These are phyloP conservation scores for Dicranocentrus wangi DNA, from an alignment of 2,888 invertebrate species.

Conservation along the genomic window DNA sequence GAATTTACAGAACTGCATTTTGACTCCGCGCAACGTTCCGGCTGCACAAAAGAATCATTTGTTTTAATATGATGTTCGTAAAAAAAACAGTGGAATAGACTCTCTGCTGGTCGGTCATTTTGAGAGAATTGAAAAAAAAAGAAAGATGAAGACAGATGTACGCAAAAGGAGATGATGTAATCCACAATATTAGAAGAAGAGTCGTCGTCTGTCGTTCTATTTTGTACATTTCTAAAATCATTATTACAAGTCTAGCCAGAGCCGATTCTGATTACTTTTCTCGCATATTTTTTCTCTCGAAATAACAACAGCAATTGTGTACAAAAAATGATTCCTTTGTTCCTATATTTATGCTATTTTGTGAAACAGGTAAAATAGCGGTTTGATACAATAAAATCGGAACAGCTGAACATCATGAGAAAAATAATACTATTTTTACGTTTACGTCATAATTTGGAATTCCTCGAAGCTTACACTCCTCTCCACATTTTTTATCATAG, in stretches of 20 bases:
- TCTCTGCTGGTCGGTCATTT: neutral
- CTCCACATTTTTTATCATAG: too few relatives aligned
- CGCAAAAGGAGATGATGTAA: constrained; percentile 10
- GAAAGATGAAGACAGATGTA: constrained; percentile 8
- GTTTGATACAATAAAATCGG: constrained; percentile 48
- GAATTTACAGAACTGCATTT: neutral
- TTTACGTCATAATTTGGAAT: constrained; percentile 33
- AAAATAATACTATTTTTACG: constrained; percentile 20
- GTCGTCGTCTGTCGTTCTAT: neutral
- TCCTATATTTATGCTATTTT: constrained; percentile 23
- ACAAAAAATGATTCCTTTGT: neutral
- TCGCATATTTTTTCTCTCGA: neutral
- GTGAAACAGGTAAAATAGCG: constrained; percentile 48
- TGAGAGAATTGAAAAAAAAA: neutral
- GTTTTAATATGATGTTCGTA: neutral
- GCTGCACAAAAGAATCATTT: too few relatives aligned
- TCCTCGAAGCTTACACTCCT: too few relatives aligned
- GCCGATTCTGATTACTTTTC: neutral
- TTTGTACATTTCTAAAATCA: constrained; percentile 11
- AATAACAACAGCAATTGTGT: neutral
- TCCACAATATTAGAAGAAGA: neutral
- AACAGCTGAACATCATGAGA: constrained; percentile 7
- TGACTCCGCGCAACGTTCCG: too few relatives aligned
- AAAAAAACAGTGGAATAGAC: neutral
- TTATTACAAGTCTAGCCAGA: constrained; percentile 13